phyloP scores from a whole-genome alignment of 2,113 vertebrate genomes.

The Holacanthus passer region DNA sequence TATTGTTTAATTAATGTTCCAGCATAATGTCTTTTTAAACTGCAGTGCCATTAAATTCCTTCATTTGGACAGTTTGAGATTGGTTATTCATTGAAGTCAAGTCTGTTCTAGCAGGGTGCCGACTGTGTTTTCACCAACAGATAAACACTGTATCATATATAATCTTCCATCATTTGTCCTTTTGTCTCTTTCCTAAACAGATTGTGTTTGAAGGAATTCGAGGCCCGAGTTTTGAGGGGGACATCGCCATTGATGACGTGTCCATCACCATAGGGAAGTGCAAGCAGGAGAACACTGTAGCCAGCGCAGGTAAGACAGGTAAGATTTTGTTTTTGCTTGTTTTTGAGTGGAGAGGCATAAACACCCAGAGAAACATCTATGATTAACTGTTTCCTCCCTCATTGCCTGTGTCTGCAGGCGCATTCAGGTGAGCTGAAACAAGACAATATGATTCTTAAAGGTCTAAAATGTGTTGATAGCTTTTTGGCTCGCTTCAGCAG shows the following conservation, averaged over 20 bases:
- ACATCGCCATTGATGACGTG: constrained; percentile 97
- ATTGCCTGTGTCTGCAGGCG: background rate
- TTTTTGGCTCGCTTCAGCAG: background rate
- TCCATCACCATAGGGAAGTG: constrained; percentile 95
- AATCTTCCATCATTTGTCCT: constrained; percentile 9
- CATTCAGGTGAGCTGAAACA: background rate
- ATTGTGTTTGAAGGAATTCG: constrained; percentile 97
- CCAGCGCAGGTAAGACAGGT: constrained; percentile 85
- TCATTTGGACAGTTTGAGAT: background rate
- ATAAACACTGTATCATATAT: background rate
- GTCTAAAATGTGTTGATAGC: background rate
- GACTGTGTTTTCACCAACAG: background rate
- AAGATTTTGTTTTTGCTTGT: constrained; percentile 56
- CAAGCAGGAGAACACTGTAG: constrained; percentile 82
- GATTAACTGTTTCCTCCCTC: background rate
- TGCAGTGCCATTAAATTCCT: background rate
- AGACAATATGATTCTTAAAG: background rate
- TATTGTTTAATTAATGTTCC: constrained; percentile 1
- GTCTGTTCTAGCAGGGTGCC: background rate
- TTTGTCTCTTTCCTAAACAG: constrained; percentile 77
- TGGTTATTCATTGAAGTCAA: background rate
- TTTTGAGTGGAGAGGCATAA: constrained; percentile 5
- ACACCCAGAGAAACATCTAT: background rate
- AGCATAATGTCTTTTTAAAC: background rate
- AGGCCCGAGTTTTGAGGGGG: constrained; percentile 91